A percentile compares a stretch with the other conserved stretches of the same genome.
phyloP scores from a whole-genome alignment of 1,140 invertebrate species.

The Batillaria attramentaria region DNA sequence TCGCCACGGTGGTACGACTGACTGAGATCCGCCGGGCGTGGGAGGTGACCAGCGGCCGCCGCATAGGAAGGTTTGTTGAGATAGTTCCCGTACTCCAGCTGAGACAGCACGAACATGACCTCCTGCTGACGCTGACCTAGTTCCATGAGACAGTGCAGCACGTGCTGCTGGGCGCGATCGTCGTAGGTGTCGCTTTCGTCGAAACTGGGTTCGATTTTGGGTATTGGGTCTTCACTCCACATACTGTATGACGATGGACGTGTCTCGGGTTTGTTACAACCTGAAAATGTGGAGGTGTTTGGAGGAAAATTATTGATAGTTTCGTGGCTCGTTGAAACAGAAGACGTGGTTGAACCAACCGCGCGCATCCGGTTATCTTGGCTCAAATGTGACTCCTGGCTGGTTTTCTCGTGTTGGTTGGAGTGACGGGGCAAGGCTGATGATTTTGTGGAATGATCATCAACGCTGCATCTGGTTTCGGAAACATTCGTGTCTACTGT shows the following conservation, averaged over 20 bases:
- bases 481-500: too few relatives aligned
- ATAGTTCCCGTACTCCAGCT: slow-evolving; percentile 9
- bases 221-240: neutral
- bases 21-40: neutral
- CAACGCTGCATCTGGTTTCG: too few relatives aligned
- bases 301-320: neutral
- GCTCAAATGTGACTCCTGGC: too few relatives aligned
- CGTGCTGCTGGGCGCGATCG: slow-evolving; percentile 18
- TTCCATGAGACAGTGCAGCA: neutral
- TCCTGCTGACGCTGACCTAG: neutral
- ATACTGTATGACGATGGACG: neutral
- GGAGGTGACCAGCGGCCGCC: neutral
- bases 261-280: neutral
- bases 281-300: neutral
- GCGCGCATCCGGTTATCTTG: too few relatives aligned
- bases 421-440: neutral
- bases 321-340: neutral
- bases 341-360: neutral
- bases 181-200: neutral
- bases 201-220: neutral
- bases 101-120: slow-evolving; percentile 21
- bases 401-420: neutral
- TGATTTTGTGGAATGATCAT: too few relatives aligned
- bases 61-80: neutral
- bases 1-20: neutral